Evolutionary conservation across 2,888 invertebrate species (phyloP), one percentile per base, ranked within the genome.

Genomic region (Syrphus vitripennis): DNA sequence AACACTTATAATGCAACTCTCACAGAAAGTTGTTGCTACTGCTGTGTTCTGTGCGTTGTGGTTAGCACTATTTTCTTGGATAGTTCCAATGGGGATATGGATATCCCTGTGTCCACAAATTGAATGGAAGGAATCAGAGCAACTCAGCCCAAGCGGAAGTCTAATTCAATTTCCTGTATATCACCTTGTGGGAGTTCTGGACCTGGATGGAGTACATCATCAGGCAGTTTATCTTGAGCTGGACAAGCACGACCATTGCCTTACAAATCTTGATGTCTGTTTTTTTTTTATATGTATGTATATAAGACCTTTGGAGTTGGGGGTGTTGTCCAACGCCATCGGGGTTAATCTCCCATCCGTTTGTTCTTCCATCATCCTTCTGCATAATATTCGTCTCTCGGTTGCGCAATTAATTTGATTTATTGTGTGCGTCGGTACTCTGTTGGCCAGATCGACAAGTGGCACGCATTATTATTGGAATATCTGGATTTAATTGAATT

Each of bases 401-500:
- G 77, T 21, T 82, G 81, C 65, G 74, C 82, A 86, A 86, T 86
- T 86, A 86, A 86, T 86, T 86, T 86, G 86, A 86, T 82, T 86
- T 86, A 86, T 86, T 86, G 82, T 82, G 67, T 82, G 82, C 69
- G 77, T 82, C 70, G 63, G 86, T 69, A 78, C 72, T 50, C 70
- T 65, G 65, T 63, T 70, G 77, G 50, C 74, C 82, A 65, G 82
- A 63, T 74, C 82, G 82, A 63, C 86, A 78, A 86, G 86, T 78
- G 72, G 77, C 71, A 45, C 69, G 72, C 70, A 86, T 86, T 82
- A 86, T 67, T 78, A 86, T 78, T 74, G 77, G 78, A 86, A 86
- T 86, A 76, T 82, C 77, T 74, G 69, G 77, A 82, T 82, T 86
- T 77, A 86, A 86, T 86, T 86, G 82, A 86, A 86, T 86, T 82